Evolutionary conservation across 2,113 vertebrate species (phyloP), one percentile per base, ranked within the genome.

Genomic region (Pleuronectes platessa): DNA sequence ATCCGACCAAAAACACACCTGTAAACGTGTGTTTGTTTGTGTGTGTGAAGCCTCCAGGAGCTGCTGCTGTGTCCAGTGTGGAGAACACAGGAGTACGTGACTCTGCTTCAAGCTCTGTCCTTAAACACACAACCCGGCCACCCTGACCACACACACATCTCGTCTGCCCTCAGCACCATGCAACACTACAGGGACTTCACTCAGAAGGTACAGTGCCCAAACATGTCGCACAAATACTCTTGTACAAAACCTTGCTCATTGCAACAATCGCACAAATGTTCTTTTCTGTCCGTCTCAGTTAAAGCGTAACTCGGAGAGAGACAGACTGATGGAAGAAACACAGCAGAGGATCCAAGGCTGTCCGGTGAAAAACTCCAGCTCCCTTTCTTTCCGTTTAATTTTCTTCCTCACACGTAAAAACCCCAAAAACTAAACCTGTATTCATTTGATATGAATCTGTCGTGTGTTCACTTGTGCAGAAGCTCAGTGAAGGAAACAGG

Each of bases 31-130:
- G 23, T 17, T 7, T 60, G n/a, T 27, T 17, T 59, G 53, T 79
- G 71, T 69, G 3, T 56, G 51, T 74, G 5, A 81, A 97, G 96
- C 86, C 90, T 97, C 2, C 95, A 95, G 37, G 96, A 97, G 88
- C 88, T 97, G 83, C 90, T 97, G 65, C 80, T 97, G 63, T 86
- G 83, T 65, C 96, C 96, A 0, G 89, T 91, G n/a, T 92, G 74
- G 74, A 94, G 96, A 27, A 86, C 96, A 3, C 93, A 95, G 53
- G 96, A 96, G 68, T 97, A 97, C 7, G 59, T 92, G 61, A 88
- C 88, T 35, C 93, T 97, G 65, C 93, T 97, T 23, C 94, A 94
- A 1, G 93, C 92, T n/a, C 76, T 96, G 73, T 89, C 77, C 20
- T 83, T 94, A 14, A 93, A 97, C 78, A 96, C 95, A 10, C 87